Evolutionary conservation across 2,888 invertebrate genomes (phyloP), one percentile per base, ranked within the genome.

Genomic region (Sesia bembeciformis): DNA sequence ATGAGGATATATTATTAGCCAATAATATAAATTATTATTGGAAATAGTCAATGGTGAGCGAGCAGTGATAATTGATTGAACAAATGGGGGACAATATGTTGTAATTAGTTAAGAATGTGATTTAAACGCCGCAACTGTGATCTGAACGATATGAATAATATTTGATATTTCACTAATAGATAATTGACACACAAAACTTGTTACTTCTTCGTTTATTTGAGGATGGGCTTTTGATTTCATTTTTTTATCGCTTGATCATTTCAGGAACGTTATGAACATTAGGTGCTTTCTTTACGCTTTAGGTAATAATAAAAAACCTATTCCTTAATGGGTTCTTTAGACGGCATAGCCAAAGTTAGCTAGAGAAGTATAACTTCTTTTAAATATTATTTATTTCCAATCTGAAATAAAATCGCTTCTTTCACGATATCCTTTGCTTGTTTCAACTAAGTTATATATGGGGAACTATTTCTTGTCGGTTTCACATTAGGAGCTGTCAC

Each of bases 101-200:
- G 82, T 84, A 83, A 84, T 86, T 86, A 86, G 79, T 80, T 89
- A 89, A 89, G 86, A 86, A 86, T 90, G 90, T 90, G 89, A 90
- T 90, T 87, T 78, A 81, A 86, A 87, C 83, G 89, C 90, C 90
- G 86, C 87, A 90, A 90, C 90, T 90, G 90, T 90, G 90, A 90
- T 90, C 90, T 89, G 90, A 90, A 86, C 85, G 90, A 90, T 88
- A 89, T 88, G 85, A 86, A 85, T 87, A 87, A 88, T 88, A 89
- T 87, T 88, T 89, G 88, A 88, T 89, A 89, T 87, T 87, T 88
- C 88, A 87, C 86, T 84, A 82, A 84, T 87, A 88, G 87, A 78
- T 88, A 84, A 88, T 81, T 87, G 78, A 81, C 78, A 81, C 82
- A 80, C 76, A 78, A 77, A 78, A 73, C 74, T 79, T 81, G 83